These are phyloP conservation scores for Drosophila kambysellisi DNA, from an alignment of 2,888 invertebrate genomes.

Conservation along the genomic window DNA sequence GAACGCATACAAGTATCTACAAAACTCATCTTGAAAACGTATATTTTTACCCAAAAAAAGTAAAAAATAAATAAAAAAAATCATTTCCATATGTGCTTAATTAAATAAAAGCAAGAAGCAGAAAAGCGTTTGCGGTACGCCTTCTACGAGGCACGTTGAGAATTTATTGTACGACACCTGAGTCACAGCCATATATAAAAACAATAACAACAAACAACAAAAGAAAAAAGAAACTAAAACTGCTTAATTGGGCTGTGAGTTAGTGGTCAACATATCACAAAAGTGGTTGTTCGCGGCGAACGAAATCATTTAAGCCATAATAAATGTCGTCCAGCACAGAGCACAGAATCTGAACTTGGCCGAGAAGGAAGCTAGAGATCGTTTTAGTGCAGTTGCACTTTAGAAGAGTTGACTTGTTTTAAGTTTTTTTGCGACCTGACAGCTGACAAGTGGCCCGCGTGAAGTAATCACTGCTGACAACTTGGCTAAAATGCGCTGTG, in stretches of 20 bases:
- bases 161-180: conserved; percentile 74
- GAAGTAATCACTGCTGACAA: conserved; percentile 29
- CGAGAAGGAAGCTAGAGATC: conserved; percentile 31
- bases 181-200: conserved; percentile 60
- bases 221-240: conserved; percentile 17
- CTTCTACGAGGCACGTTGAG: conserved; percentile 52
- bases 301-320: conserved; percentile 41
- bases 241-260: conserved; percentile 71
- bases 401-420: conserved; percentile 31
- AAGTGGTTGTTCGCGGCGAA: conserved; percentile 30
- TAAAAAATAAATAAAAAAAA: conserved; percentile 1
- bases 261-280: conserved; percentile 64
- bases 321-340: conserved; percentile 28
- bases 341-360: conserved; percentile 38
- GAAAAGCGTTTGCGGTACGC: conserved; percentile 49
- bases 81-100: conserved; percentile 54
- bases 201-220: background rate
- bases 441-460: conserved; percentile 60
- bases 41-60: conserved; percentile 22
- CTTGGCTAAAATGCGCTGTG: conserved; percentile 12
- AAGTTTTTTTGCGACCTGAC: conserved; percentile 42
- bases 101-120: conserved; percentile 30
- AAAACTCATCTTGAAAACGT: conserved; percentile 5
- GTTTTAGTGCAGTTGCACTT: conserved; percentile 42
- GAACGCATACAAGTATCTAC: conserved; percentile 44